Evolutionary conservation across 1,140 invertebrate species (phyloP).

Genomic region (Saccostrea cuccullata): DNA sequence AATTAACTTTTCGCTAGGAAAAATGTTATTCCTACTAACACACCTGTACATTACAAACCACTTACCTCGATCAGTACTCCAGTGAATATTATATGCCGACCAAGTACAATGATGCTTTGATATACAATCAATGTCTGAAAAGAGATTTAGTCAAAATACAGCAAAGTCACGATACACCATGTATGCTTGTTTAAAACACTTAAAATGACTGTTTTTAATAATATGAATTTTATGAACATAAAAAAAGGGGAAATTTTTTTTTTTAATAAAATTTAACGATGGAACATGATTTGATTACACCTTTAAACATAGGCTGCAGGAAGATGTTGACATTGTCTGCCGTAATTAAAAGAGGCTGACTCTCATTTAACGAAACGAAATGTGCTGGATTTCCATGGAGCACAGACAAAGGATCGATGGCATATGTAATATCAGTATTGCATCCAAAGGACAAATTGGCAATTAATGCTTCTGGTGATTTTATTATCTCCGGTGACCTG

Average conservation of each 20-base stretch:
- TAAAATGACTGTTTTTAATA: not conserved
- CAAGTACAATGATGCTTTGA: not conserved
- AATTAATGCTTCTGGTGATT: not conserved
- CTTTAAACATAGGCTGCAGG: not conserved
- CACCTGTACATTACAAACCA: no score
- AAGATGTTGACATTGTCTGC: not conserved
- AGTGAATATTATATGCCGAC: not conserved
- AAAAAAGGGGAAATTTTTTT: no score
- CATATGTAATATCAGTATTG: not conserved
- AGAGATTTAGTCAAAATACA: not conserved
- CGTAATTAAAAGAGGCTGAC: not conserved
- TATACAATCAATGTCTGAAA: not conserved
- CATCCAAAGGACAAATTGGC: not conserved
- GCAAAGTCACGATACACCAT: not conserved
- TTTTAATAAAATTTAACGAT: no score
- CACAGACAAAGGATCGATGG: not conserved
- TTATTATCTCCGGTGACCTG: not conserved
- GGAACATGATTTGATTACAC: not conserved
- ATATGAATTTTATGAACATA: no score
- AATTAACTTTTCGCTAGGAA: no score
- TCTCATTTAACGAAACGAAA: not conserved
- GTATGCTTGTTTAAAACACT: not conserved
- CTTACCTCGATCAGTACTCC: not conserved
- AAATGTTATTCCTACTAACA: no score
- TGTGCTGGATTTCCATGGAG: not conserved